Conservation (phyloP, 2,888 invertebrate genomes). For the Galeruca laticollis region DNA sequence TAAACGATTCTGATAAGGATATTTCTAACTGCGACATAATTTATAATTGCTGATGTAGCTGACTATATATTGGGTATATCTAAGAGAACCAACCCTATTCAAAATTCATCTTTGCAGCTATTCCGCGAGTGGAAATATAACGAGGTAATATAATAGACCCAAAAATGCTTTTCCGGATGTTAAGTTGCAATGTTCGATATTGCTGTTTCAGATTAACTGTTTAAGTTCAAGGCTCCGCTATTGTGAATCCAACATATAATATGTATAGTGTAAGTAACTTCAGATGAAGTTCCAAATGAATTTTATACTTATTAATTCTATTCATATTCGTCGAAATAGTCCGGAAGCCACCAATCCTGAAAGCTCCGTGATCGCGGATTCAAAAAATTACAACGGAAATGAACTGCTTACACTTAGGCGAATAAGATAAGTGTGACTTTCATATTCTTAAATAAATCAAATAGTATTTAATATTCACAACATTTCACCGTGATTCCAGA, state of each 20-base stretch:
- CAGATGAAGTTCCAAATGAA: too few relatives aligned
- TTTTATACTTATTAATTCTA: too few relatives aligned
- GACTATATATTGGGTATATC: neutral
- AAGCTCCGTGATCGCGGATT: too few relatives aligned
- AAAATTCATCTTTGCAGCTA: slow-evolving; percentile 6
- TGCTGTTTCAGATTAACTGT: neutral
- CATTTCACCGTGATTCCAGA: too few relatives aligned
- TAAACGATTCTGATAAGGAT: slow-evolving; percentile 3
- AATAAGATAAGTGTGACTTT: too few relatives aligned
- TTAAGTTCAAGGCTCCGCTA: neutral
- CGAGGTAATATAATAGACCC: neutral
- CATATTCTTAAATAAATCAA: too few relatives aligned
- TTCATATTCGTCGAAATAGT: too few relatives aligned
- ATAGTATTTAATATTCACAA: too few relatives aligned
- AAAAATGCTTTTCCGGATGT: neutral
- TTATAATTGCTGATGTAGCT: neutral
- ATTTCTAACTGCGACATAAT: neutral
- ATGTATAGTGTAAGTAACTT: neutral
- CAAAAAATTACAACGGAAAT: too few relatives aligned
- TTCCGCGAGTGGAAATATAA: slow-evolving; percentile 1
- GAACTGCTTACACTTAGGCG: too few relatives aligned
- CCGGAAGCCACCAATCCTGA: too few relatives aligned
- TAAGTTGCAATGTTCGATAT: neutral
- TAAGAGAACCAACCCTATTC: neutral
- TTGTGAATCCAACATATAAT: neutral